phyloP scores from a whole-genome alignment of 2,888 invertebrate species.

The Tineola bisselliella region DNA sequence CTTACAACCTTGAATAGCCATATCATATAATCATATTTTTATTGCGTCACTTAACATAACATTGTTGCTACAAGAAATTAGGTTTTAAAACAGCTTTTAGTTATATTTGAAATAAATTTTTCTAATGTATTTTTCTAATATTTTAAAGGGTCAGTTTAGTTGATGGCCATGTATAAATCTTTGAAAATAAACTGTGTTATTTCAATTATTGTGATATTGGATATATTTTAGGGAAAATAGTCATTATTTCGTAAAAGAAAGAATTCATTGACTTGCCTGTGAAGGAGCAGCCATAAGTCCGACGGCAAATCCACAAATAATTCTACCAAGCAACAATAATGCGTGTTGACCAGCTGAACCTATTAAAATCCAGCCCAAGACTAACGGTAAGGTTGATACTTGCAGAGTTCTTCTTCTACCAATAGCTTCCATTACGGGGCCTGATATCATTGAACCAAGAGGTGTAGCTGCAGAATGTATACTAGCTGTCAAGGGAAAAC shows the following conservation, averaged over 20 bases:
- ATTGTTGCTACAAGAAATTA: no score
- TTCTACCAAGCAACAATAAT: constrained; percentile 71
- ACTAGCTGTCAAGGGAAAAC: constrained; percentile 68
- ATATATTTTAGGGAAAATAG: no score
- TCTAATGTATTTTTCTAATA: no score
- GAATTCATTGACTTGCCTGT: constrained; percentile 64
- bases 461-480: constrained; percentile 83
- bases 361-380: constrained; percentile 75
- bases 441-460: constrained; percentile 76
- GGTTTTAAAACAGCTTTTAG: no score
- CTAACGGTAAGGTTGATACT: constrained; percentile 71
- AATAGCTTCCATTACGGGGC: constrained; percentile 74
- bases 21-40: no score
- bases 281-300: constrained; percentile 78
- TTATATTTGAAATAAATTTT: no score
- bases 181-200: no score
- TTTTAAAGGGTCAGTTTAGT: no score
- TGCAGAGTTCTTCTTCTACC: constrained; percentile 75
- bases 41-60: no score
- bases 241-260: background rate
- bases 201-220: no score
- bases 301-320: constrained; percentile 77
- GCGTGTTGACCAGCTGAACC: constrained; percentile 67
- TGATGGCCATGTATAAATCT: no score
- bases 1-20: no score